A percentile compares a stretch with the other conserved stretches of the same genome.
Evolutionary conservation across 2,888 invertebrate species (phyloP).

Genomic region (Physocephala rufipes): DNA sequence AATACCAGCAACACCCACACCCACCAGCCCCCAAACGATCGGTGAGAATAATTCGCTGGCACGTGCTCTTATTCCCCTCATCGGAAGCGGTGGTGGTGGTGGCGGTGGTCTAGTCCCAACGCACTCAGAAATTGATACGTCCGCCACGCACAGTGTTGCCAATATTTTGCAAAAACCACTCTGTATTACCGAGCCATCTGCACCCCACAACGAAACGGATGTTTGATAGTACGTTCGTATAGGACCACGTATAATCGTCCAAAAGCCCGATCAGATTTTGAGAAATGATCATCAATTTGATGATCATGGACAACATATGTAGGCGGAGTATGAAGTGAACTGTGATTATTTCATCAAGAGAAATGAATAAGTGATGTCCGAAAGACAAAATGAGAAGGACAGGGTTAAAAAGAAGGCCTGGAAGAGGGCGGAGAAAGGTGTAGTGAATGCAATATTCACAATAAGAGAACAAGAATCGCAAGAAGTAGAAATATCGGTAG

Average conservation of each 20-base stretch:
- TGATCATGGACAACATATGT: constrained; percentile 12
- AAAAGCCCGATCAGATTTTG: constrained; percentile 37
- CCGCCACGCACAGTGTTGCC: not conserved
- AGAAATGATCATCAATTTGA: constrained; percentile 27
- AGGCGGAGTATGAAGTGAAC: too few species aligned
- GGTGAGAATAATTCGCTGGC: constrained; percentile 48
- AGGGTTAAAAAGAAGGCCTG: too few species aligned
- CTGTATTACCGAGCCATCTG: constrained; percentile 48
- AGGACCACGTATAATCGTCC: constrained; percentile 19
- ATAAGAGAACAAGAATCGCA: too few species aligned
- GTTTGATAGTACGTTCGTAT: constrained; percentile 53
- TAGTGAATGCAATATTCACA: too few species aligned
- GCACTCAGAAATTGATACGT: constrained; percentile 38
- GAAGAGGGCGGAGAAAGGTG: too few species aligned
- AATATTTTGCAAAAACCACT: constrained; percentile 37
- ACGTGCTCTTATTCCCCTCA: constrained; percentile 28
- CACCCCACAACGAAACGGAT: constrained; percentile 60
- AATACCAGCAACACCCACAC: constrained; percentile 59
- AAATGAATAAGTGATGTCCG: too few species aligned
- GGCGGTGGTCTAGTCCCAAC: constrained; percentile 43
- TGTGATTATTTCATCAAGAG: too few species aligned
- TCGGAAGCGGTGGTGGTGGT: constrained; percentile 19
- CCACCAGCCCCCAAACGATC: constrained; percentile 51
- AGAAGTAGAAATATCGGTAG: too few species aligned
- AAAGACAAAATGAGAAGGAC: too few species aligned